phyloP scores from a whole-genome alignment of 2,113 vertebrate species.

The Zapus hudsonius region DNA sequence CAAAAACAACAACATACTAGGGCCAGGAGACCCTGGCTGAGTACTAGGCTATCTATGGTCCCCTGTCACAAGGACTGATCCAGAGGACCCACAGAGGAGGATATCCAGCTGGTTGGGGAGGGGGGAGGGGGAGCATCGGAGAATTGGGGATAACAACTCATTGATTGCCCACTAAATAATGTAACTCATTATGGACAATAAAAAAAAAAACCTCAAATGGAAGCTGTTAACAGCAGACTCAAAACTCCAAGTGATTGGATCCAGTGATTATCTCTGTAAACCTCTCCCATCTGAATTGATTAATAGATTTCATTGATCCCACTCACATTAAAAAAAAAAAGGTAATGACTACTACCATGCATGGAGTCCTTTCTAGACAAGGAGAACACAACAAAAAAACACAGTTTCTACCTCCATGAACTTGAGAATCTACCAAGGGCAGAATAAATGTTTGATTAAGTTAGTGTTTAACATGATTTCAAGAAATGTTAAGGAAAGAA shows the following conservation, averaged over 20 bases:
- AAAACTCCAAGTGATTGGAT: not conserved
- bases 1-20: no score
- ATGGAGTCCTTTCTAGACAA: not conserved
- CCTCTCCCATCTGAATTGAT: not conserved
- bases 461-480: not conserved
- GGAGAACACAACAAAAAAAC: not conserved
- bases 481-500: not conserved
- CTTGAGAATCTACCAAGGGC: not conserved
- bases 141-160: no score
- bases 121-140: no score
- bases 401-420: not conserved
- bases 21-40: no score
- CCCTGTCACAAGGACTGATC: no score
- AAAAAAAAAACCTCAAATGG: not conserved
- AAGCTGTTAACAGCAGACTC: not conserved
- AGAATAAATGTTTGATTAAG: not conserved
- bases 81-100: no score
- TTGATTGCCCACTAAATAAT: no score
- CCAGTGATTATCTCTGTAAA: no score
- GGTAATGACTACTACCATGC: accelerated
- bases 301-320: not conserved
- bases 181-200: no score
- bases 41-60: no score
- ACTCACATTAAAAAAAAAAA: not conserved
- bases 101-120: no score